phyloP scores from a whole-genome alignment of 2,888 invertebrate species.

The Mythimna albipuncta region DNA sequence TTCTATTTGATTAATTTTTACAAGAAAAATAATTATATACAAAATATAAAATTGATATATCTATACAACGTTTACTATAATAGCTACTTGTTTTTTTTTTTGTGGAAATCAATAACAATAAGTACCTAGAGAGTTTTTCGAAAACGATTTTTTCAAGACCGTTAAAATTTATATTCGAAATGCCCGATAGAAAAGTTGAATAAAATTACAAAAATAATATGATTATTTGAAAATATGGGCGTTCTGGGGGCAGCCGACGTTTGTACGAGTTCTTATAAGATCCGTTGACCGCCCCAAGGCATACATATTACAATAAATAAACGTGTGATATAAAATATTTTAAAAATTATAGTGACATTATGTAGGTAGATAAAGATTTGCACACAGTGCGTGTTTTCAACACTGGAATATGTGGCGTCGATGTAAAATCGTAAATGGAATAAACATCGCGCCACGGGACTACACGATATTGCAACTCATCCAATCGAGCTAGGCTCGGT shows the following conservation, averaged over 20 bases:
- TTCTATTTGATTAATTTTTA: constrained; percentile 87
- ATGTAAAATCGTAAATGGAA: constrained; percentile 70
- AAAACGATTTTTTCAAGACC: constrained; percentile 67
- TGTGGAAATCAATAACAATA: constrained; percentile 84
- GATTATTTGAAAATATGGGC: constrained; percentile 55
- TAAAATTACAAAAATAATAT: constrained; percentile 71
- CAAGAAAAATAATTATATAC: constrained; percentile 88
- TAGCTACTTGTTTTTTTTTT: constrained; percentile 75
- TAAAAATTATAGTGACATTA: constrained; percentile 62
- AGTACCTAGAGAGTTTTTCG: constrained; percentile 80
- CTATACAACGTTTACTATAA: constrained; percentile 82
- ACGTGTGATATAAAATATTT: constrained; percentile 60
- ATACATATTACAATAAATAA: constrained; percentile 60
- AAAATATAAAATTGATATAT: constrained; percentile 89
- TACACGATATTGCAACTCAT: constrained; percentile 72
- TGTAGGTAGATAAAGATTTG: constrained; percentile 67
- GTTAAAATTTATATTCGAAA: constrained; percentile 73
- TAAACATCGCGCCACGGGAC: constrained; percentile 69
- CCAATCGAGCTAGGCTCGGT: constrained; percentile 72
- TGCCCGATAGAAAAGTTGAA: constrained; percentile 71
- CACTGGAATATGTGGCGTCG: constrained; percentile 73
- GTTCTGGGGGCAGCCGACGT: constrained; percentile 51
- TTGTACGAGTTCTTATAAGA: constrained; percentile 61
- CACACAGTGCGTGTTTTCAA: constrained; percentile 74
- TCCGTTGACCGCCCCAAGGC: constrained; percentile 60